Evolutionary conservation across 2,797 vertebrate genomes (phyloP).

Genomic region (Pseudopleuronectes americanus): DNA sequence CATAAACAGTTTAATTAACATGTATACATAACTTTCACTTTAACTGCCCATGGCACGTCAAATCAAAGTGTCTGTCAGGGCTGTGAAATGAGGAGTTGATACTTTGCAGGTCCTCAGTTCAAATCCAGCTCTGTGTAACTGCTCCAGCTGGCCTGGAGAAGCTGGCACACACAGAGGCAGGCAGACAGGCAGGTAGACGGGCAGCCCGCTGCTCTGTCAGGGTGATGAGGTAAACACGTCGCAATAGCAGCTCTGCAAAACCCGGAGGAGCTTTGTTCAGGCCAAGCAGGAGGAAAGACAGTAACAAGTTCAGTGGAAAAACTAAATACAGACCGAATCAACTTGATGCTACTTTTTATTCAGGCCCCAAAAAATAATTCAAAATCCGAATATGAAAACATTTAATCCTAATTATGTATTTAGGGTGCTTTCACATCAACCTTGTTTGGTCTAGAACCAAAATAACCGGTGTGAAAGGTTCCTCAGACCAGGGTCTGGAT

Average conservation of each 20-base stretch:
- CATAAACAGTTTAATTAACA: slow-evolving; percentile 94
- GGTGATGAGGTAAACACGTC: slow-evolving; percentile 62
- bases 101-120: slow-evolving; percentile 87
- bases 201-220: slow-evolving; percentile 60
- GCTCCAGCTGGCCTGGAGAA: slow-evolving; percentile 75
- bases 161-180: slow-evolving; percentile 59
- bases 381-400: not conserved
- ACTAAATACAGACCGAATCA: slow-evolving; percentile 17
- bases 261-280: slow-evolving; percentile 24
- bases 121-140: slow-evolving; percentile 72
- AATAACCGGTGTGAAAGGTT: too few species aligned
- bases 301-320: slow-evolving; percentile 20
- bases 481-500: too few species aligned
- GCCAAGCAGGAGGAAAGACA: slow-evolving; percentile 5
- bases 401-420: not conserved
- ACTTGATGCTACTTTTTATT: not conserved
- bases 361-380: not conserved
- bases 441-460: too few species aligned
- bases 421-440: too few species aligned
- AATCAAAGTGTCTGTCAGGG: slow-evolving; percentile 92
- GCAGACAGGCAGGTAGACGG: slow-evolving; percentile 65
- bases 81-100: slow-evolving; percentile 87
- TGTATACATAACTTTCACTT: slow-evolving; percentile 89
- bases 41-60: slow-evolving; percentile 88
- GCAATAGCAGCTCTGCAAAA: slow-evolving; percentile 48